phyloP scores from a whole-genome alignment of 1,140 invertebrate genomes.

The Araneus ventricosus region DNA sequence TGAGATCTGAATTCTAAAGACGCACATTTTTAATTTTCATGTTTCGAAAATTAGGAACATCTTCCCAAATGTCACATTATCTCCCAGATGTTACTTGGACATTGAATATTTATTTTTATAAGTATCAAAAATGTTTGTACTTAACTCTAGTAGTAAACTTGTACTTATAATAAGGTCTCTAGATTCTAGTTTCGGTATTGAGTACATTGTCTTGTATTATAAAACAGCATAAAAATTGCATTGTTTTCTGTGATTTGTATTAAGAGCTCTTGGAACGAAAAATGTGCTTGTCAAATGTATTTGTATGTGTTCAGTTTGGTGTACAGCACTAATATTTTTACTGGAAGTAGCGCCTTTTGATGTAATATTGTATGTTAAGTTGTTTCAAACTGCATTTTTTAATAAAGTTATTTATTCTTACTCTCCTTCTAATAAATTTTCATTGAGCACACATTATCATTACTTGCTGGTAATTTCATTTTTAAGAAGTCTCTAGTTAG shows the following conservation, averaged over 20 bases:
- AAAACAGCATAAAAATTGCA: not conserved
- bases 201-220: not conserved
- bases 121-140: not conserved
- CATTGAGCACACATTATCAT: not conserved
- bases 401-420: constrained; percentile 24
- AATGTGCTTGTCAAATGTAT: not conserved
- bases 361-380: not conserved
- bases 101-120: not conserved
- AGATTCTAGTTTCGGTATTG: not conserved
- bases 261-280: not conserved
- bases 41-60: not conserved
- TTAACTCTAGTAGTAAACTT: not conserved
- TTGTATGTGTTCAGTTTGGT: not conserved
- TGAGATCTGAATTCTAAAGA: not conserved
- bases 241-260: no score
- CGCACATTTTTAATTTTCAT: not conserved
- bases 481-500: no score
- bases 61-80: not conserved
- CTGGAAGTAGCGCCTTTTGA: not conserved
- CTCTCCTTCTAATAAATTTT: not conserved
- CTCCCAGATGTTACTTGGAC: not conserved
- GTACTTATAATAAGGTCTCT: not conserved
- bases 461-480: no score
- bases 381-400: constrained; percentile 8
- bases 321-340: not conserved